Percentiles rank a stretch among this genome's conserved stretches.
Conservation (phyloP, 1,140 invertebrate genomes). For the Drosophila lacteicornis region DNA sequence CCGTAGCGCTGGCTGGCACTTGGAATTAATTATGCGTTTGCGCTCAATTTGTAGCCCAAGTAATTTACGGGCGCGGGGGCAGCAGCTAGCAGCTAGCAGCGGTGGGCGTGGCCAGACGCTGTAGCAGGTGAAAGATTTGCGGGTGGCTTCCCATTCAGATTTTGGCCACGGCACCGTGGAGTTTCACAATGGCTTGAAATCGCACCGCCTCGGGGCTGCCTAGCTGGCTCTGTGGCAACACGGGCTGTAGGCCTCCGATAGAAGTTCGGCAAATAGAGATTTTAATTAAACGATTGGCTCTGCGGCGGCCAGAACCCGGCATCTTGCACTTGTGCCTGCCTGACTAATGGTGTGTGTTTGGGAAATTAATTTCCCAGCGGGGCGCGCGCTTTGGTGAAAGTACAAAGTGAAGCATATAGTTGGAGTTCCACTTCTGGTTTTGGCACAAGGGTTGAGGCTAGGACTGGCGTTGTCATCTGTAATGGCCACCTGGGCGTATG, state of each 20-base stretch:
- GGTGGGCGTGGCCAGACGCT: slow-evolving; percentile 35
- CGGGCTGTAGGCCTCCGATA: slow-evolving; percentile 3
- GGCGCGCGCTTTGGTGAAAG: slow-evolving; percentile 30
- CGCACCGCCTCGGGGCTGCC: slow-evolving; percentile 9
- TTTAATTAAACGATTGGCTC: slow-evolving; percentile 77
- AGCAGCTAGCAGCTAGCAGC: background rate
- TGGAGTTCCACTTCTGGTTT: background rate
- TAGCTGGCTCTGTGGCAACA: slow-evolving; percentile 45
- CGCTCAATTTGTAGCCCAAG: slow-evolving; percentile 80
- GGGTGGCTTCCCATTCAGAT: slow-evolving; percentile 54
- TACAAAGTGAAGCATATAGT: slow-evolving; percentile 7
- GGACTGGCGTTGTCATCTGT: background rate
- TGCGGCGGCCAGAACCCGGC: slow-evolving; percentile 29
- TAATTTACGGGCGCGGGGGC: slow-evolving; percentile 44
- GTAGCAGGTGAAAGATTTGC: slow-evolving; percentile 72
- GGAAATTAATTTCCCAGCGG: slow-evolving; percentile 28
- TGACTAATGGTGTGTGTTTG: slow-evolving; percentile 23
- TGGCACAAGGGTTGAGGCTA: background rate
- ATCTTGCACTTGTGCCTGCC: slow-evolving; percentile 35
- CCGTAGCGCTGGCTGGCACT: slow-evolving; percentile 41
- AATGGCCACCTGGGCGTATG: slow-evolving; percentile 35
- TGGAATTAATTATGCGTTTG: slow-evolving; percentile 81
- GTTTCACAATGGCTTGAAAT: slow-evolving; percentile 70
- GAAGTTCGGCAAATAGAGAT: slow-evolving; percentile 69
- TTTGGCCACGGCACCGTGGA: slow-evolving; percentile 19